Conservation (phyloP, 2,113 vertebrate species). For the Ptilorrhoa leucosticta region DNA sequence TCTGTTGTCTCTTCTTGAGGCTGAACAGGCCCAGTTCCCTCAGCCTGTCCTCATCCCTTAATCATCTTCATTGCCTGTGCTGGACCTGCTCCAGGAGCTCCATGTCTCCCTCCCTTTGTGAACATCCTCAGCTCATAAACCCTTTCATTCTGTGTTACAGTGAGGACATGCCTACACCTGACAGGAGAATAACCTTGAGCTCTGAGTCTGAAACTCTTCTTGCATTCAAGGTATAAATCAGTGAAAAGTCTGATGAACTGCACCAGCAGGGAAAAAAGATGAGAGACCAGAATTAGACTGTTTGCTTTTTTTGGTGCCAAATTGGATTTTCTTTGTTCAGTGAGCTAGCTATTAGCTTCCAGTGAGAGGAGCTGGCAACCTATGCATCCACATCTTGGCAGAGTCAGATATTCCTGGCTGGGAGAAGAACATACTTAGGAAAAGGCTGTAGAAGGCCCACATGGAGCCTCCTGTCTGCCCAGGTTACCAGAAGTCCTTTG, state of each 20-base stretch:
- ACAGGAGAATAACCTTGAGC: neutral
- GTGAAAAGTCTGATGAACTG: neutral
- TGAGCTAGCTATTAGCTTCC: neutral
- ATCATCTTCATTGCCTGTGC: neutral
- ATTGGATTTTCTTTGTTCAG: neutral
- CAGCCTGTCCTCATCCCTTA: neutral
- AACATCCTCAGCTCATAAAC: neutral
- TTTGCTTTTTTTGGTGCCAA: neutral
- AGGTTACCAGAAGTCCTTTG: neutral
- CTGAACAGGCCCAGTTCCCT: neutral
- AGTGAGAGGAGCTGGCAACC: neutral
- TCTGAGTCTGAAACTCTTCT: neutral
- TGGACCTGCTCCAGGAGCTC: neutral
- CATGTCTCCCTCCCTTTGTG: neutral
- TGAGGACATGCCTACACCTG: neutral
- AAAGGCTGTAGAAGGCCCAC: neutral
- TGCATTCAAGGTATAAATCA: neutral
- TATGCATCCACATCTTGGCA: neutral
- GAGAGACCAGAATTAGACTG: neutral
- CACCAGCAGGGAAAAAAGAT: neutral
- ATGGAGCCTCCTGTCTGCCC: neutral
- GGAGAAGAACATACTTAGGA: neutral
- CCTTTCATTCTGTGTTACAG: neutral
- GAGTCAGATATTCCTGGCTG: neutral
- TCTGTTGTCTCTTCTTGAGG: neutral